A percentile compares a stretch with the other conserved stretches of the same genome.
Conservation (phyloP, 2,113 vertebrate species). For the Elephas maximus region DNA sequence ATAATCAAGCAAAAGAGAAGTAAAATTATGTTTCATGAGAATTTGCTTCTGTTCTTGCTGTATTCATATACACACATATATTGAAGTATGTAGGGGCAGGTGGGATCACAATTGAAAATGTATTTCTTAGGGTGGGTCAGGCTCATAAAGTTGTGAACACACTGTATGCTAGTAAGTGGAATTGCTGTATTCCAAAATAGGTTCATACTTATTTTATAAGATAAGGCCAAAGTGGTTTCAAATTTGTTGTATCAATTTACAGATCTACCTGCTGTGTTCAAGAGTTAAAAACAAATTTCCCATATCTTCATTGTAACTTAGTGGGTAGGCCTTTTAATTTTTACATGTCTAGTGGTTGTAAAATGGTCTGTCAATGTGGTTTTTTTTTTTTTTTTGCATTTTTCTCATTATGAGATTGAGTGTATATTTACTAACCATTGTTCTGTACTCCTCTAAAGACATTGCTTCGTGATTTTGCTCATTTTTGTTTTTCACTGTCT, state of each 20-base stretch:
- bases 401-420: background rate
- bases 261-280: background rate
- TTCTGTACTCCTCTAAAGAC: background rate
- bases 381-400: background rate
- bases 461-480: background rate
- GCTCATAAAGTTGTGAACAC: background rate
- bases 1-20: background rate
- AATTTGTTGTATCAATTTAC: background rate
- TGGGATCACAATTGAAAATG: background rate
- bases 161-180: background rate
- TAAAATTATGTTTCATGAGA: background rate
- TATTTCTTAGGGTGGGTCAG: background rate
- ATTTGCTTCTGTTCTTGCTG: background rate
- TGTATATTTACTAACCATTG: background rate
- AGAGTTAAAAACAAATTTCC: background rate
- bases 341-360: background rate
- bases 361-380: background rate
- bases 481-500: background rate
- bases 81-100: background rate
- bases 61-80: background rate
- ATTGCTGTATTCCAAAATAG: background rate
- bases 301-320: background rate
- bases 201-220: background rate
- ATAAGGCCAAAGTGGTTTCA: background rate
- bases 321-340: background rate